phyloP scores from a whole-genome alignment of 2,888 invertebrate genomes.

The Meteorus colon region DNA sequence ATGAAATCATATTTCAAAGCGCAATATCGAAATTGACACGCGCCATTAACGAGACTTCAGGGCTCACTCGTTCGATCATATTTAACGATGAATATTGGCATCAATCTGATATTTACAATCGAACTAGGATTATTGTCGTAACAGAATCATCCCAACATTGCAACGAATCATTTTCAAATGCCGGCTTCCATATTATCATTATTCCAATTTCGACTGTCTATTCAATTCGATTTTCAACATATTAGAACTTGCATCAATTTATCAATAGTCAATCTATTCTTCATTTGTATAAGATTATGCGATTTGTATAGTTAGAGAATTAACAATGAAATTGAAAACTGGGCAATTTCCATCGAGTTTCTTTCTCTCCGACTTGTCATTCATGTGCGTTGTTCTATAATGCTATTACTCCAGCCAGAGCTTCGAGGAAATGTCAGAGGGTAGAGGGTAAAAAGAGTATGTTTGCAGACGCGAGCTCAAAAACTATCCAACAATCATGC shows the following conservation, averaged over 20 bases:
- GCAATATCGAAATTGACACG: neutral
- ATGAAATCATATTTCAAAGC: neutral
- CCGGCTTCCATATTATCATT: neutral
- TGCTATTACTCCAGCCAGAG: neutral
- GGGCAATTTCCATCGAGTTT: neutral
- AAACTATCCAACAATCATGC: neutral
- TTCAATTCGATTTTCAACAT: neutral
- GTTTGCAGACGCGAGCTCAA: neutral
- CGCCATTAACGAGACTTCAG: neutral
- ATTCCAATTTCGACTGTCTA: neutral
- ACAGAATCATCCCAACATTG: neutral
- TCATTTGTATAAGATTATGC: neutral
- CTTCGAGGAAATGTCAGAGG: neutral
- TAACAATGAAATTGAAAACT: neutral
- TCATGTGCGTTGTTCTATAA: neutral
- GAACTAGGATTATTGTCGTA: neutral
- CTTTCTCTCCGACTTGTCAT: neutral
- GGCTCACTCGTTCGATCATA: neutral
- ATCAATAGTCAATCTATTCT: neutral
- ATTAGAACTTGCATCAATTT: neutral
- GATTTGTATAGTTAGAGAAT: neutral
- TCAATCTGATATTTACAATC: neutral
- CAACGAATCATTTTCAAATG: neutral
- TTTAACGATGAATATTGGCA: neutral
- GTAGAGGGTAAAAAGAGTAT: neutral